Conservation (phyloP, 2,797 vertebrate genomes). For the Acanthiza pusilla region DNA sequence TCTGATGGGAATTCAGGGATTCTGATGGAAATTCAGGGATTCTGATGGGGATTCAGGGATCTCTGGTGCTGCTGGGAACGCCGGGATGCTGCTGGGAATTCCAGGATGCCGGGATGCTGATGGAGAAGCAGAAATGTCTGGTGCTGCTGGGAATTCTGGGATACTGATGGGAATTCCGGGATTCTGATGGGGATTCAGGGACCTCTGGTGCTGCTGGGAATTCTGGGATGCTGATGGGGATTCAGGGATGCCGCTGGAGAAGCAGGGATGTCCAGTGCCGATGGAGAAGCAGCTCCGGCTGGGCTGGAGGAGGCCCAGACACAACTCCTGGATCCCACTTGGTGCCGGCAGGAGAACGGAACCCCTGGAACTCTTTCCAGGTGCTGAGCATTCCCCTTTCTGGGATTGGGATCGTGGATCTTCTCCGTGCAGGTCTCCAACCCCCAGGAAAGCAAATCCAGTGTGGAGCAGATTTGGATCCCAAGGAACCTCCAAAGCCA, state of each 20-base stretch:
- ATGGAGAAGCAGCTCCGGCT: not conserved
- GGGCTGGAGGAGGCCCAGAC: not conserved
- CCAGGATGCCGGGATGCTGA: not conserved
- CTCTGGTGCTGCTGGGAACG: not conserved
- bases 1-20: not conserved
- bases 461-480: not conserved
- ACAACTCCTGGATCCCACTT: accelerated
- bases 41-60: not conserved
- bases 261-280: not conserved
- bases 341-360: not conserved
- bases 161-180: not conserved
- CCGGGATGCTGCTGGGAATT: not conserved
- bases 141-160: not conserved
- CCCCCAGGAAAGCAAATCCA: not conserved
- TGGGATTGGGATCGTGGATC: accelerated
- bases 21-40: not conserved
- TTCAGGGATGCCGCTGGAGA: not conserved
- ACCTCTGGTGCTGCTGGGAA: not conserved
- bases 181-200: not conserved
- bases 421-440: not conserved
- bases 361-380: not conserved
- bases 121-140: not conserved
- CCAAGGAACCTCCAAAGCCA: not conserved
- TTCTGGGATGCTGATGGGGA: accelerated
- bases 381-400: not conserved